Percentiles rank a stretch among this genome's conserved stretches.
These are phyloP conservation scores for Acrobasis consociella DNA, from an alignment of 2,888 invertebrate genomes.

Conservation along the genomic window DNA sequence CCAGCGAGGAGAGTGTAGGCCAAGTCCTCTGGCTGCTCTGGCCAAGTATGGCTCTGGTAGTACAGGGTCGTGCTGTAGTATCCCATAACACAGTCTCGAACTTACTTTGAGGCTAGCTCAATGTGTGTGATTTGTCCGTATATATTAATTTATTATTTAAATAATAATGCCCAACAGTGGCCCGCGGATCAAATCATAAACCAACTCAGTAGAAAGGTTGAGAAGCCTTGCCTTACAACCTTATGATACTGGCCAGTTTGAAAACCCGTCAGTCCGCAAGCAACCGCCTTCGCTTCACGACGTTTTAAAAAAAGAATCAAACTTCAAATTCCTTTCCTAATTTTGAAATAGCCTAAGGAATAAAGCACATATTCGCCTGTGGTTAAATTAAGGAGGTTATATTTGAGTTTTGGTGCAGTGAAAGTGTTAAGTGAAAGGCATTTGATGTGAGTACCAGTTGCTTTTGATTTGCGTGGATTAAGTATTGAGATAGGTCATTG, in stretches of 20 bases:
- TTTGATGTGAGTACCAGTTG: conserved; percentile 49
- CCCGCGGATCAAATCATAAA: background rate
- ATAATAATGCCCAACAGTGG: background rate
- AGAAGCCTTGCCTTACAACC: background rate
- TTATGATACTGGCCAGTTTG: conserved; percentile 44
- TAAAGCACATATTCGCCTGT: background rate
- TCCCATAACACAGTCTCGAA: too few species aligned
- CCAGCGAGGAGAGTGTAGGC: too few species aligned
- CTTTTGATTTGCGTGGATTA: conserved; percentile 25
- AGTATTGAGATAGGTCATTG: conserved; percentile 31
- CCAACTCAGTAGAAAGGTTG: background rate
- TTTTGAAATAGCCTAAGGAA: conserved; percentile 10
- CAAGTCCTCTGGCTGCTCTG: too few species aligned
- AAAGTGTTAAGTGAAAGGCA: conserved; percentile 79
- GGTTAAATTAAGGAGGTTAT: conserved; percentile 10
- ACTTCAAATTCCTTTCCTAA: conserved; percentile 34
- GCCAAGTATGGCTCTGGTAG: too few species aligned
- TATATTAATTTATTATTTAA: too few species aligned
- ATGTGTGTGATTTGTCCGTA: too few species aligned
- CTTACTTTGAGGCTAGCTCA: too few species aligned
- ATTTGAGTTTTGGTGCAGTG: conserved; percentile 47
- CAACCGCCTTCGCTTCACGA: conserved; percentile 44
- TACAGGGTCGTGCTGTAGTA: too few species aligned
- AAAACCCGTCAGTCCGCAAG: conserved; percentile 62
- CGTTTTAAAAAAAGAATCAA: conserved; percentile 40